Evolutionary conservation across 1,140 invertebrate genomes (phyloP).

Genomic region (Drosophila trapezifrons): DNA sequence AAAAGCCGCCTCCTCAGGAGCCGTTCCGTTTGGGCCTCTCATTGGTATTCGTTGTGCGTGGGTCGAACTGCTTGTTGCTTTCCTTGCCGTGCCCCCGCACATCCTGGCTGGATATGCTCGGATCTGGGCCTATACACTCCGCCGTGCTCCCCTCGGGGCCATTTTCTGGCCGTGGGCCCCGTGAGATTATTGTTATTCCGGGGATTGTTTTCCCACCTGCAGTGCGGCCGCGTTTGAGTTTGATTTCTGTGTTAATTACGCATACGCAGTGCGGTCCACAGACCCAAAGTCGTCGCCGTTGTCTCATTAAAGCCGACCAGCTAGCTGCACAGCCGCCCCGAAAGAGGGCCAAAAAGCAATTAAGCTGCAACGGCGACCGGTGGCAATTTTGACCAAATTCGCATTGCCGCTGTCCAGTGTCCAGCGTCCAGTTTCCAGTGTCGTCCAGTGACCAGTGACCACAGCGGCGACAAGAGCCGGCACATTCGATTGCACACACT

Average conservation of each 20-base stretch:
- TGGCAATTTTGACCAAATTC: constrained; percentile 69
- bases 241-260: constrained; percentile 71
- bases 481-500: constrained; percentile 23
- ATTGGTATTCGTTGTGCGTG: constrained; percentile 36
- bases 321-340: constrained; percentile 2
- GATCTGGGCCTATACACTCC: neutral
- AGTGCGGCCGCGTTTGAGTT: constrained; percentile 4
- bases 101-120: constrained; percentile 5
- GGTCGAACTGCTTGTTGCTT: constrained; percentile 40
- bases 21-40: neutral
- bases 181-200: constrained; percentile 43
- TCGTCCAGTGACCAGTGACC: constrained; percentile 13
- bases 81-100: constrained; percentile 1
- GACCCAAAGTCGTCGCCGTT: constrained; percentile 40
- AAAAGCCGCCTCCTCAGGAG: constrained; percentile 3
- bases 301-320: constrained; percentile 57
- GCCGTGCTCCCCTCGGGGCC: constrained; percentile 1
- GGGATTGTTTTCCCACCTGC: constrained; percentile 37
- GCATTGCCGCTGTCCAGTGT: constrained; percentile 13
- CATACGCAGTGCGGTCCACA: constrained; percentile 54
- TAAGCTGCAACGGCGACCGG: constrained; percentile 45
- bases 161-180: constrained; percentile 1
- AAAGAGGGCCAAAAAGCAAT: constrained; percentile 58
- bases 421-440: constrained; percentile 13
- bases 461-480: constrained; percentile 16